Evolutionary conservation across 2,888 invertebrate genomes (phyloP).

Genomic region (Halictus quadricinctus): DNA sequence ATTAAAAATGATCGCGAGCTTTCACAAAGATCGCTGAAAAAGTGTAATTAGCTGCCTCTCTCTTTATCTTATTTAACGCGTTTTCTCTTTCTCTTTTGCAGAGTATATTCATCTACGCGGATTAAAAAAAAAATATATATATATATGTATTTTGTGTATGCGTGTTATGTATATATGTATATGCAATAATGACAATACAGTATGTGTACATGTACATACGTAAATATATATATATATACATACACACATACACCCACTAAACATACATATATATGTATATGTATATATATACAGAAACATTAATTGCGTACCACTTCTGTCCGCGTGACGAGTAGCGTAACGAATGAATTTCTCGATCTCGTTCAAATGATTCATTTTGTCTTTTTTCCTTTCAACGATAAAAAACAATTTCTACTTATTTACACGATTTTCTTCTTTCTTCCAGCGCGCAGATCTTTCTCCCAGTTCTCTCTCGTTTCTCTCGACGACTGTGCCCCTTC

Average conservation of each 20-base stretch:
- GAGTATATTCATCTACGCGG: conserved; percentile 58
- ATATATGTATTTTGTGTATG: conserved; percentile 39
- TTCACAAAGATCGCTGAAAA: conserved; percentile 72
- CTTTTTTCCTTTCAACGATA: conserved; percentile 12
- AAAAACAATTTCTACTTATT: conserved; percentile 70
- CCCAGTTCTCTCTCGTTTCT: conserved; percentile 21
- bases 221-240: conserved; percentile 18
- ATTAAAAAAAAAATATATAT: conserved; percentile 63
- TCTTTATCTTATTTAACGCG: conserved; percentile 65
- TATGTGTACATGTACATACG: conserved; percentile 43
- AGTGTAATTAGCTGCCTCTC: conserved; percentile 77
- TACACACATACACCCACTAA: conserved; percentile 7
- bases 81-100: conserved; percentile 26
- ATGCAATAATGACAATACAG: conserved; percentile 63
- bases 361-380: conserved; percentile 57
- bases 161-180: conserved; percentile 56
- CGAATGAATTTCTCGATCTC: conserved; percentile 61
- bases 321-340: conserved; percentile 68
- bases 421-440: conserved; percentile 61
- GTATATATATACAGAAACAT: conserved; percentile 22
- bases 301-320: conserved; percentile 63
- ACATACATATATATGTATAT: neutral
- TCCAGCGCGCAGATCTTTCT: conserved; percentile 47
- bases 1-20: conserved; percentile 65
- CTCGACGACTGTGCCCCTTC: conserved; percentile 41